phyloP scores from a whole-genome alignment of 2,888 invertebrate species.

The Microplitis manilae region DNA sequence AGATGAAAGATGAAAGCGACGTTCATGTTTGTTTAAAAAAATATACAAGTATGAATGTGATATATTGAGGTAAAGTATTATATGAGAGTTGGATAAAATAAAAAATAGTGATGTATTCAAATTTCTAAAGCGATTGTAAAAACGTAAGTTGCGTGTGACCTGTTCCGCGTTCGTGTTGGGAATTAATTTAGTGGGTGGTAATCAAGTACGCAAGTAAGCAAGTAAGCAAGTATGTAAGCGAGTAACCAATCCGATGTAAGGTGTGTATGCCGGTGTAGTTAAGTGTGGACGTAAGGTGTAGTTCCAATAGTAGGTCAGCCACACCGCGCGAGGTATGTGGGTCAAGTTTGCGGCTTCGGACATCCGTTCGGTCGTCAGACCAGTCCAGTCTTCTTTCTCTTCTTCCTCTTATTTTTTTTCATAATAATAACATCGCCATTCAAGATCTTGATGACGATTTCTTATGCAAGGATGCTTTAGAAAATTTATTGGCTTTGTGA shows the following conservation, averaged over 20 bases:
- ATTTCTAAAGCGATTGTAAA: slow-evolving; percentile 1
- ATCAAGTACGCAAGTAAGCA: neutral
- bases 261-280: too few relatives aligned
- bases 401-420: neutral
- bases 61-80: neutral
- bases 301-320: slow-evolving; percentile 46
- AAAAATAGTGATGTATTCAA: slow-evolving; percentile 1
- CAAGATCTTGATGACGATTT: too few relatives aligned
- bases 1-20: neutral
- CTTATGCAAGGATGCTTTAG: too few relatives aligned
- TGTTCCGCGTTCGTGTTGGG: slow-evolving; percentile 33
- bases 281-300: slow-evolving; percentile 27
- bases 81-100: neutral
- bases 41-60: neutral
- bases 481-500: too few relatives aligned
- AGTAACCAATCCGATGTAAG: too few relatives aligned
- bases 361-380: slow-evolving; percentile 42
- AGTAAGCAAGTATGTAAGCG: too few relatives aligned
- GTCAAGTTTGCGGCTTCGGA: slow-evolving; percentile 51
- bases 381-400: slow-evolving; percentile 28
- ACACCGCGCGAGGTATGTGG: slow-evolving; percentile 41
- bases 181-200: slow-evolving; percentile 38
- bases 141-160: slow-evolving; percentile 23
- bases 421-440: neutral
- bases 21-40: neutral